Percentiles rank a stretch among this genome's conserved stretches.
Evolutionary conservation across 2,888 invertebrate genomes (phyloP).

Genomic region (Coelinius sp.): DNA sequence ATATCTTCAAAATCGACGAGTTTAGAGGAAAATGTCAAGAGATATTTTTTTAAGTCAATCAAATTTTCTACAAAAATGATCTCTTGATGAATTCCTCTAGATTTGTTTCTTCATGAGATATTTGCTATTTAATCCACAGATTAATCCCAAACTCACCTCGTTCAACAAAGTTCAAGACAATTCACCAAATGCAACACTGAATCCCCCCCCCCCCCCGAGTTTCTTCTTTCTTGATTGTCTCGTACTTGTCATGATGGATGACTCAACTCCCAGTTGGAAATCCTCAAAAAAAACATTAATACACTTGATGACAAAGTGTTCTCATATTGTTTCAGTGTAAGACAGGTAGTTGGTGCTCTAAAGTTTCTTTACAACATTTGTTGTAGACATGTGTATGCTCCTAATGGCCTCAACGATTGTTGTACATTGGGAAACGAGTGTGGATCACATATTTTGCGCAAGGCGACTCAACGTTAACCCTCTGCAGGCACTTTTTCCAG

Average conservation of each 20-base stretch:
- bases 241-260: not conserved
- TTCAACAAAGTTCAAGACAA: not conserved
- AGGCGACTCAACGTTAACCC: not conserved
- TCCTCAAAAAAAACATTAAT: not conserved
- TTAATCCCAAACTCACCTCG: not conserved
- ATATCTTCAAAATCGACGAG: no score
- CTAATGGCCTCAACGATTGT: not conserved
- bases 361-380: constrained; percentile 2
- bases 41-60: no score
- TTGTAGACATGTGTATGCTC: not conserved
- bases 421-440: not conserved
- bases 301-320: not conserved
- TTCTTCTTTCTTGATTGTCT: not conserved
- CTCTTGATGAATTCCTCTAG: no score
- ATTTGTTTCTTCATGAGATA: no score
- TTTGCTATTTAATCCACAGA: no score
- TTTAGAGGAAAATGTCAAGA: no score
- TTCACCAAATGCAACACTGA: not conserved
- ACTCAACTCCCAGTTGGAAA: not conserved
- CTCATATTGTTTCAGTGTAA: not conserved
- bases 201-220: not conserved
- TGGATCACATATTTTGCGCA: not conserved
- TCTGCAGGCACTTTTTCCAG: not conserved
- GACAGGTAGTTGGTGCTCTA: not conserved
- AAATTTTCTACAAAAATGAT: no score